These are phyloP conservation scores for Coenonympha arcania DNA, from an alignment of 2,888 invertebrate genomes.

Conservation along the genomic window DNA sequence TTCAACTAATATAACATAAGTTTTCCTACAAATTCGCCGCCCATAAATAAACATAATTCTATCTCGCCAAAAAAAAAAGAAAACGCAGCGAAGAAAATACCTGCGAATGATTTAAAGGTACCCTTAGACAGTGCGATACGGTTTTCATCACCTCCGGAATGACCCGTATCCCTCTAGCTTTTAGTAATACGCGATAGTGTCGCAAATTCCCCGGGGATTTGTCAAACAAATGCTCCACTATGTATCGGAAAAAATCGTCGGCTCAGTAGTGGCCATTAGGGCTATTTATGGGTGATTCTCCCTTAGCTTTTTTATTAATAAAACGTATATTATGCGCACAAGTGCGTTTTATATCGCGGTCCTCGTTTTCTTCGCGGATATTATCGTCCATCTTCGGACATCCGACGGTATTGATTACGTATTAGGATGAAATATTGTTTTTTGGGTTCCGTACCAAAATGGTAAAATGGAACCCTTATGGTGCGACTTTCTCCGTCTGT, in stretches of 20 bases:
- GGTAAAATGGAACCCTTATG: too few species aligned
- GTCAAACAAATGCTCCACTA: constrained; percentile 71
- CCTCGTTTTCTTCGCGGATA: constrained; percentile 58
- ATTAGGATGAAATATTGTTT: constrained; percentile 37
- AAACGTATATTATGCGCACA: constrained; percentile 74
- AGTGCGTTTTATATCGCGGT: constrained; percentile 69
- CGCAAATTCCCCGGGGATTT: constrained; percentile 68
- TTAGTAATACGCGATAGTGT: constrained; percentile 66
- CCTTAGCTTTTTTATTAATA: constrained; percentile 72
- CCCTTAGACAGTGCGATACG: constrained; percentile 60
- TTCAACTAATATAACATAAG: not conserved
- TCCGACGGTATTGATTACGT: constrained; percentile 56
- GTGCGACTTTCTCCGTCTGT: too few species aligned
- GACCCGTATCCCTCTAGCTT: constrained; percentile 69
- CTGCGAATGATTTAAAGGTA: constrained; percentile 65
- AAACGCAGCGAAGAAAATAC: constrained; percentile 51
- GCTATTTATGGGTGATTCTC: constrained; percentile 72
- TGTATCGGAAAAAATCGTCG: constrained; percentile 72
- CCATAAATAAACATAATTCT: constrained; percentile 44
- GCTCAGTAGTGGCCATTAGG: constrained; percentile 67
- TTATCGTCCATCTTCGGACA: constrained; percentile 72
- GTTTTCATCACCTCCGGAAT: constrained; percentile 70
- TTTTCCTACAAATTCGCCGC: constrained; percentile 13
- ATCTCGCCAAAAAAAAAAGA: constrained; percentile 28
- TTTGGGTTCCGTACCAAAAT: too few species aligned